Conservation (phyloP, 2,113 vertebrate genomes). For the western clawed frog (Xenopus tropicalis) region UCB_Xtro_10.0 CM004445.2:74354501-74355000, state of each 20-base stretch:
- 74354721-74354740: background rate
- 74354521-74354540: background rate
- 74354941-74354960: no score
- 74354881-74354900: background rate
- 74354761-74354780: background rate
- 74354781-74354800: background rate
- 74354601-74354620: background rate
- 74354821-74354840: background rate
- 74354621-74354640: background rate
- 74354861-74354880: no score
- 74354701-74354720: background rate
- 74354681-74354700: background rate
- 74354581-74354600: background rate
- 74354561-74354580: background rate
- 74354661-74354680: background rate
- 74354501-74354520: background rate
- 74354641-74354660: background rate
- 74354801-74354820: background rate
- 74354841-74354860: background rate
- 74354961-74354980: no score
- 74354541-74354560: background rate
- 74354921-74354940: no score
- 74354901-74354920: no score
- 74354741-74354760: background rate
- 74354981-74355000: no score